phyloP scores from a whole-genome alignment of 1,140 invertebrate species.

The Yoshiicerus persimilis region DNA sequence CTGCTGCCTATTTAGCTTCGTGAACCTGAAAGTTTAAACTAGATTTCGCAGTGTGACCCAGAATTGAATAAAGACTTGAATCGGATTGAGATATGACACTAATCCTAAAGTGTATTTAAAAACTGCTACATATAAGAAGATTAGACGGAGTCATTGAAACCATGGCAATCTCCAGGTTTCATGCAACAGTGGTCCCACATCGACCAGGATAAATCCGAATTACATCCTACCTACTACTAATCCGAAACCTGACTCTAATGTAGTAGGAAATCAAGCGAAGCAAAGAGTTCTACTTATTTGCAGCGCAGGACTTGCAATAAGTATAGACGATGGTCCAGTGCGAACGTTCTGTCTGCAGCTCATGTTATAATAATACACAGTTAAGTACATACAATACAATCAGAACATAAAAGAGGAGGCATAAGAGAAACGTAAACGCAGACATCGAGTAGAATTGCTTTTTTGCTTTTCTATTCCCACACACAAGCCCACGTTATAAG shows the following conservation, averaged over 20 bases:
- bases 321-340: too few species aligned
- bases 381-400: too few species aligned
- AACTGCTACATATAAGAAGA: neutral
- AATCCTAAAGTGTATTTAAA: neutral
- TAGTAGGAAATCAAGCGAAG: neutral
- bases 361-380: too few species aligned
- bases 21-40: neutral
- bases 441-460: neutral
- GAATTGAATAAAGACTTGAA: neutral
- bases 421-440: neutral
- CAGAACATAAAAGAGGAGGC: neutral
- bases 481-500: neutral
- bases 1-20: too few species aligned
- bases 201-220: neutral
- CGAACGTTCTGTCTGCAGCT: too few species aligned
- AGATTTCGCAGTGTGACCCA: neutral
- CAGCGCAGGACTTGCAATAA: too few species aligned
- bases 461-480: neutral
- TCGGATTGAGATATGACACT: too few species aligned
- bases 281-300: neutral
- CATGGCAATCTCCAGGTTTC: neutral
- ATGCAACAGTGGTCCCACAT: neutral
- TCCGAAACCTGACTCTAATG: neutral
- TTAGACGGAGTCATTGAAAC: neutral
- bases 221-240: neutral